Conservation (phyloP, 2,888 invertebrate species). For the Muscina levida region DNA sequence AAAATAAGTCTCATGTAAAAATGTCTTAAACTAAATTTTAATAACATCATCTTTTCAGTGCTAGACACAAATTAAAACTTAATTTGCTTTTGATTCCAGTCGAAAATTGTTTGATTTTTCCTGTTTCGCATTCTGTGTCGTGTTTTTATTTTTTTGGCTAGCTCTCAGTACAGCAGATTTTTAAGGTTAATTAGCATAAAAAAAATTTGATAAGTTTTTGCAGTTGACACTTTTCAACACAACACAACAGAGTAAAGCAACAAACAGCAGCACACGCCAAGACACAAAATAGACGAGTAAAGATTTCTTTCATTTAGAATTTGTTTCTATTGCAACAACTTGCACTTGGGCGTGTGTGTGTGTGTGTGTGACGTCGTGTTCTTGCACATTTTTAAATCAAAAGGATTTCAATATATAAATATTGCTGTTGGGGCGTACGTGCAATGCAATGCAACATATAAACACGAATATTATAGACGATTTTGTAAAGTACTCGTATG, state of each 20-base stretch:
- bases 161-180: not conserved
- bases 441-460: too few relatives aligned
- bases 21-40: too few relatives aligned
- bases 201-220: constrained; percentile 61
- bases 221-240: constrained; percentile 62
- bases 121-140: not conserved
- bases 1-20: too few relatives aligned
- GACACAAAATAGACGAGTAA: not conserved
- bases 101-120: constrained; percentile 23
- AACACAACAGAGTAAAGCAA: constrained; percentile 8
- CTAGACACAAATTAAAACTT: too few relatives aligned
- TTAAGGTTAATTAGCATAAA: constrained; percentile 63
- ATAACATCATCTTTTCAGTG: too few relatives aligned
- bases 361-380: not conserved
- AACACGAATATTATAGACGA: too few relatives aligned
- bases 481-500: too few relatives aligned
- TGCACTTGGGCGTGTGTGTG: not conserved
- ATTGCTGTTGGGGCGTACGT: not conserved
- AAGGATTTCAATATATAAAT: not conserved
- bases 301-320: constrained; percentile 16
- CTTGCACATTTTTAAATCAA: not conserved
- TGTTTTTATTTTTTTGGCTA: not conserved
- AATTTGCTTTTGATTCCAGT: constrained; percentile 18
- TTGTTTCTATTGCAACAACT: constrained; percentile 15
- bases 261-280: not conserved